Evolutionary conservation across 2,113 vertebrate species (phyloP), one percentile per base, ranked within the genome.

Genomic region (Sardina pilchardus): DNA sequence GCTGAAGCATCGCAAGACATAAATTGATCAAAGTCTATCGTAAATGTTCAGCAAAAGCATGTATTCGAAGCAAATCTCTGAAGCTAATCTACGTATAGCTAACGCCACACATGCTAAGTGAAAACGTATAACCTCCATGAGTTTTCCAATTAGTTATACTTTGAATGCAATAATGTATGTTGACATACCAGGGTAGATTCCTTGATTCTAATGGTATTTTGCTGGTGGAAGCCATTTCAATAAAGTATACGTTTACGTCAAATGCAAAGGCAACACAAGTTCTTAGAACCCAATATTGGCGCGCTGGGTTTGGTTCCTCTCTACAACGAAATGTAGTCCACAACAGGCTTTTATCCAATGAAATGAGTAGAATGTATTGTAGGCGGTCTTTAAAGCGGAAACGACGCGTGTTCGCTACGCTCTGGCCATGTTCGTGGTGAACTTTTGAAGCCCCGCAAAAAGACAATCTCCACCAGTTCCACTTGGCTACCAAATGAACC

Each of bases 131-230:
- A 2, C 71, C 12, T 34, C 63, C 63, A 10, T 34, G n/a, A 34
- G 16, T 34, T 12, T 12, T 71, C 63, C 10, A 0, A 17, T 39
- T 4, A 63, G 24, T 9, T 34, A 78, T 16, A 39, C 21, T 36
- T 39, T 34, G 71, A 14, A 67, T 67, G 1, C 9, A 30, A 9
- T 67, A 30, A 26, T 16, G 19, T 34, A 78, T 78, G 26, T 85
- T 0, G 44, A 88, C 93, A 94, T 92, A 96, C 95, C 95, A 96
- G 4, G 95, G 95, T 26, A 96, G 85, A 82, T 95, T 96, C 56
- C 91, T 93, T 12, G 80, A 4, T 84, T 93, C 91, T 63, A 53
- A 2, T 10, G 84, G 85, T 0, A 53, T 43, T 87, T 91, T 95
- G 80, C 59, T 93, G 6, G 91, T 91, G 3, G 93, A 94, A 5